Evolutionary conservation across 2,888 invertebrate species (phyloP).

Genomic region (Conomelus anceps): DNA sequence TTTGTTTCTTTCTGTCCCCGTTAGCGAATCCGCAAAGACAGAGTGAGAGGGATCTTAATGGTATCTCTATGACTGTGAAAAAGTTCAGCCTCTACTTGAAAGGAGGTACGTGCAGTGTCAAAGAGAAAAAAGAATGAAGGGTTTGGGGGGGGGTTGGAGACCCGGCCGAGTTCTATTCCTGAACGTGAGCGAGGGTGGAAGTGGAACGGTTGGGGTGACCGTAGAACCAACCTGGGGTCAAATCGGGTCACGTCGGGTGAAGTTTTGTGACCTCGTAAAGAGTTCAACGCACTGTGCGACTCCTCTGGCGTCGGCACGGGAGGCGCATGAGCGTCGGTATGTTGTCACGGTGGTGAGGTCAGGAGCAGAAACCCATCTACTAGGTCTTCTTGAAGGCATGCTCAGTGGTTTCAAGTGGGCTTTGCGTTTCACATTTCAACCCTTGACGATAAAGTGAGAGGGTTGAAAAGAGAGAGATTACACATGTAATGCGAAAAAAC

Average conservation of each 20-base stretch:
- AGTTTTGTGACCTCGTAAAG: neutral
- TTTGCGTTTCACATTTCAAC: neutral
- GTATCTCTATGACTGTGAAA: no score
- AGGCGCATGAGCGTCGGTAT: no score
- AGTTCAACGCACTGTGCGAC: neutral
- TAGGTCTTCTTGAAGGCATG: neutral
- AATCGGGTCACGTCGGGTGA: neutral
- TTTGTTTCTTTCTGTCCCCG: no score
- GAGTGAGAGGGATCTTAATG: neutral
- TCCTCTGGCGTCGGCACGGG: neutral
- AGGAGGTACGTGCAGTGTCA: neutral
- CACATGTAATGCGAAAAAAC: no score
- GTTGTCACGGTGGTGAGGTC: neutral
- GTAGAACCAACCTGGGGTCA: neutral
- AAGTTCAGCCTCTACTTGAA: neutral
- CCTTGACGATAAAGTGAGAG: neutral
- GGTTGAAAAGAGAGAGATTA: no score
- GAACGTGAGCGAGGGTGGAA: neutral
- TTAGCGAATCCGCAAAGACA: no score
- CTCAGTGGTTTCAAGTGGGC: neutral
- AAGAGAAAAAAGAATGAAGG: neutral
- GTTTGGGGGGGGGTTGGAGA: neutral
- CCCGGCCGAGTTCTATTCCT: neutral
- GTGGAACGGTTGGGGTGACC: neutral
- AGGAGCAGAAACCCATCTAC: neutral